Conservation (phyloP, 92 coral and sea anemone genomes). For the Porites lobata region DNA sequence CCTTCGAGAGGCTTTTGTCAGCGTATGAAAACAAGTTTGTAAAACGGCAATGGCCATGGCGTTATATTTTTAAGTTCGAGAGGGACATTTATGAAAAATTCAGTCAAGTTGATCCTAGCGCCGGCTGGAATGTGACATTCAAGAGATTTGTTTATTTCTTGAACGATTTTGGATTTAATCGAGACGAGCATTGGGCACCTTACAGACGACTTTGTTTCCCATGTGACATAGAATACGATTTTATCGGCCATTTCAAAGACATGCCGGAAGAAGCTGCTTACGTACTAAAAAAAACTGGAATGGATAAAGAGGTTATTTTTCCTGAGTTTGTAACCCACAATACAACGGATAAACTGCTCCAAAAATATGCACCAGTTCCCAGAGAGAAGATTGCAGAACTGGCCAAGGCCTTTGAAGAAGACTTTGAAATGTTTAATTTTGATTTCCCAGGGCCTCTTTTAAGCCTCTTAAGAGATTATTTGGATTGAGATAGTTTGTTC, state of each 20-base stretch:
- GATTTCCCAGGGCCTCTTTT: conserved; percentile 16
- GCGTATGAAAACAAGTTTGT: conserved; percentile 7
- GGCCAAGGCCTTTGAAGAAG: background rate
- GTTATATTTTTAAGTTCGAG: background rate
- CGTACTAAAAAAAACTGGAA: conserved; percentile 23
- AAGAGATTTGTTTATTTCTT: background rate
- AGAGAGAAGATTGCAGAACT: conserved; percentile 7
- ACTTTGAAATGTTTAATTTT: conserved; percentile 29
- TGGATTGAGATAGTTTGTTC: no score
- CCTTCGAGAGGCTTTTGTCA: no score
- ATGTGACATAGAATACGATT: conserved; percentile 26
- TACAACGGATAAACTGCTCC: background rate
- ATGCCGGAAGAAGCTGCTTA: conserved; percentile 30
- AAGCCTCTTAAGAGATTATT: background rate
- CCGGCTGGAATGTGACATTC: background rate
- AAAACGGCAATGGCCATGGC: background rate
- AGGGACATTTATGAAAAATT: background rate
- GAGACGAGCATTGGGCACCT: conserved; percentile 18
- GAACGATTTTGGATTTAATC: background rate
- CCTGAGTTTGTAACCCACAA: background rate
- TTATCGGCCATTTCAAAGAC: conserved; percentile 33
- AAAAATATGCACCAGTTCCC: conserved; percentile 3
- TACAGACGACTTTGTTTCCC: conserved; percentile 30
- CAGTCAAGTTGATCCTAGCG: background rate
- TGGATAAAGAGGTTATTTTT: background rate